Evolutionary conservation across 2,797 vertebrate species (phyloP).

Genomic region (Distichodus sexfasciatus): DNA sequence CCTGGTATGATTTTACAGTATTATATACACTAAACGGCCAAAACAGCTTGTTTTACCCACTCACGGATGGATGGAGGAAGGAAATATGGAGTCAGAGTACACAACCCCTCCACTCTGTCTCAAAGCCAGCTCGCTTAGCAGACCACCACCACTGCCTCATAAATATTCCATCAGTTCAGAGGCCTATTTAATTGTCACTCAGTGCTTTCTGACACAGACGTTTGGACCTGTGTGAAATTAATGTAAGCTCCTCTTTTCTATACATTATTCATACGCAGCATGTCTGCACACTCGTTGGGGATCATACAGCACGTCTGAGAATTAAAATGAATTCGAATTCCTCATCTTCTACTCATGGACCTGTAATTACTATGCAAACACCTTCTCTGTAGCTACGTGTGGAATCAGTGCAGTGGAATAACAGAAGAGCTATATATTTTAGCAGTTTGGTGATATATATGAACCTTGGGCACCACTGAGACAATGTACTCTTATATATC

Average conservation of each 20-base stretch:
- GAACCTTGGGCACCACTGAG: too few relatives aligned
- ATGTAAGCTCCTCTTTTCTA: slow-evolving; percentile 19
- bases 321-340: slow-evolving; percentile 35
- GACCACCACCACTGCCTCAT: slow-evolving; percentile 21
- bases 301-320: slow-evolving; percentile 25
- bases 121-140: slow-evolving; percentile 13
- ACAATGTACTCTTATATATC: too few relatives aligned
- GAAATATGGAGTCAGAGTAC: slow-evolving; percentile 4
- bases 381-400: not conserved
- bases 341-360: slow-evolving; percentile 33
- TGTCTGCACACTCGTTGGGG: slow-evolving; percentile 14
- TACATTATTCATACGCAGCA: slow-evolving; percentile 43
- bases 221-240: slow-evolving; percentile 39
- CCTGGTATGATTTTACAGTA: too few relatives aligned
- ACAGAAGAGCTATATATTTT: too few relatives aligned
- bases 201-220: slow-evolving; percentile 35
- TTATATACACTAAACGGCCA: not conserved
- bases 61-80: not conserved
- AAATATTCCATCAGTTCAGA: slow-evolving; percentile 38
- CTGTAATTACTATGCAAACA: slow-evolving; percentile 36
- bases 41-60: not conserved
- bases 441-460: too few relatives aligned
- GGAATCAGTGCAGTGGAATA: too few relatives aligned
- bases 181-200: slow-evolving; percentile 44
- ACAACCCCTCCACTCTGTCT: slow-evolving; percentile 17